phyloP scores from a whole-genome alignment of 1,140 invertebrate species.

The Drosophila pseudoobscura region DNA sequence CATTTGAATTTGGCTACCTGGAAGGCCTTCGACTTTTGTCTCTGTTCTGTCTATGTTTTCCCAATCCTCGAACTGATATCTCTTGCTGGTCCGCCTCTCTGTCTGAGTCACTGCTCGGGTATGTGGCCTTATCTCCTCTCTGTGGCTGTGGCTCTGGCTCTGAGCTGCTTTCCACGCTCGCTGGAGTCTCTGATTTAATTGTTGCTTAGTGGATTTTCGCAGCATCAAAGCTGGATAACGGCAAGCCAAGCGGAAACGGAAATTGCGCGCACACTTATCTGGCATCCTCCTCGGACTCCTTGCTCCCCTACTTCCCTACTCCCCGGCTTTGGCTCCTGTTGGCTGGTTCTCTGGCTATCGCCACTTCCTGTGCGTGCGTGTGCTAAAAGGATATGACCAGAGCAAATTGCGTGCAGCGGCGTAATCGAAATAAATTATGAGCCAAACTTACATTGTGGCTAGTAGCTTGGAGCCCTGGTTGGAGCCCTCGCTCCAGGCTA shows the following conservation, averaged over 20 bases:
- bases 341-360: slow-evolving; percentile 20
- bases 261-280: slow-evolving; percentile 75
- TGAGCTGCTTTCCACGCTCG: slow-evolving; percentile 27
- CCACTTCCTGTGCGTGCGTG: slow-evolving; percentile 49
- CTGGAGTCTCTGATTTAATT: slow-evolving; percentile 67
- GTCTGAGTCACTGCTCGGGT: not conserved
- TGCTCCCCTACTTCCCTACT: no score
- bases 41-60: slow-evolving; percentile 3
- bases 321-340: not conserved
- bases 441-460: slow-evolving; percentile 66
- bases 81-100: not conserved
- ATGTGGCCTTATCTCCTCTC: slow-evolving; percentile 13
- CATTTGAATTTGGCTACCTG: slow-evolving; percentile 24
- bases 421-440: slow-evolving; percentile 82
- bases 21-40: slow-evolving; percentile 2
- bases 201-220: slow-evolving; percentile 72
- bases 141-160: slow-evolving; percentile 12
- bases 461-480: slow-evolving; percentile 3
- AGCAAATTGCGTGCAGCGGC: slow-evolving; percentile 77
- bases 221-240: slow-evolving; percentile 53
- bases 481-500: slow-evolving; percentile 42
- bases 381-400: slow-evolving; percentile 64
- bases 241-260: slow-evolving; percentile 70
- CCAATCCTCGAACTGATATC: slow-evolving; percentile 31
- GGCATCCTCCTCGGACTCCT: slow-evolving; percentile 9